Percentiles rank a stretch among this genome's conserved stretches.
Evolutionary conservation across 2,888 invertebrate species (phyloP).

Genomic region (Hoplodrina ambigua): DNA sequence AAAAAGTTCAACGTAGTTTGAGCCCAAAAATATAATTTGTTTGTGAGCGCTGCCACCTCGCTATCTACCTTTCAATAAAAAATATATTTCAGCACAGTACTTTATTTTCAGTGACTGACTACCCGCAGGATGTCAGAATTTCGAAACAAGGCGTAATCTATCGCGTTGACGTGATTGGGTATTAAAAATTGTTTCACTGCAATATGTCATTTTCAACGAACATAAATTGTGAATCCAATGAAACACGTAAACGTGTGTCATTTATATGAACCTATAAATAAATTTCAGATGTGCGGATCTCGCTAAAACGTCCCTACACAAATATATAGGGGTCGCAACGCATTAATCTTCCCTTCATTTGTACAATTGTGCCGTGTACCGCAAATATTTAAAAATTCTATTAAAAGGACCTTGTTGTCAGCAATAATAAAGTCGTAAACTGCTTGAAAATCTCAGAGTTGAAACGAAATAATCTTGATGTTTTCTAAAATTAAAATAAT

Average conservation of each 20-base stretch:
- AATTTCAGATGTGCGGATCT: conserved; percentile 82
- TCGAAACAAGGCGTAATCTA: conserved; percentile 54
- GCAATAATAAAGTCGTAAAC: conserved; percentile 55
- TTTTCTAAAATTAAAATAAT: conserved; percentile 28
- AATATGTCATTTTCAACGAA: conserved; percentile 68
- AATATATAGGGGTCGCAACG: conserved; percentile 81
- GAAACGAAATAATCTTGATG: conserved; percentile 23
- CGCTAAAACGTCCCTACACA: conserved; percentile 83
- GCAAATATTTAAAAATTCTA: conserved; percentile 60
- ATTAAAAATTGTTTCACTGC: conserved; percentile 68
- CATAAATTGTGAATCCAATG: conserved; percentile 78
- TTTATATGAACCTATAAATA: conserved; percentile 84
- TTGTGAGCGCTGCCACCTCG: conserved; percentile 39
- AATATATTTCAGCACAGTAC: conserved; percentile 24
- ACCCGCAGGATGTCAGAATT: conserved; percentile 48
- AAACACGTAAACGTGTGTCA: conserved; percentile 79
- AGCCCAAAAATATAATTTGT: conserved; percentile 51
- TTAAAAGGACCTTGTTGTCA: conserved; percentile 43
- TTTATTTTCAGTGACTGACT: conserved; percentile 49
- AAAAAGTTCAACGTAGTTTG: conserved; percentile 43
- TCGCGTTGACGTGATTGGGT: conserved; percentile 58
- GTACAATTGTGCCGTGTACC: conserved; percentile 69
- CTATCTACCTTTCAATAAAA: conserved; percentile 35
- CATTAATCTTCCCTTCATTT: conserved; percentile 84
- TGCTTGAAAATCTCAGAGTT: conserved; percentile 28